These are phyloP conservation scores for Pectinophora gossypiella DNA, from an alignment of 1,140 invertebrate genomes.

Conservation along the genomic window DNA sequence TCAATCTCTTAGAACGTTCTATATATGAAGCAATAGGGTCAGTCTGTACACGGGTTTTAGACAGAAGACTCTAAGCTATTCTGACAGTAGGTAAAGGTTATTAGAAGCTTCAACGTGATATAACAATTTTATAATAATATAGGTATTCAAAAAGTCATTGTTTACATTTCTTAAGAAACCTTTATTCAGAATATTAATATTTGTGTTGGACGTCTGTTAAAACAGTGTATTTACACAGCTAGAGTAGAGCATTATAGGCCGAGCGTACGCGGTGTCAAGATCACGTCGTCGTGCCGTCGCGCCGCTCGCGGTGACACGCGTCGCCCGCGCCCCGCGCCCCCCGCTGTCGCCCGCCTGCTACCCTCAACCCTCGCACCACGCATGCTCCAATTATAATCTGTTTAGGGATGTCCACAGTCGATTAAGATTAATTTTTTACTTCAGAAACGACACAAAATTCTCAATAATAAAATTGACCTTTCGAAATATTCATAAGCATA, in stretches of 20 bases:
- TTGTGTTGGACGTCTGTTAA: slow-evolving; percentile 20
- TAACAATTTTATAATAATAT: too few relatives aligned
- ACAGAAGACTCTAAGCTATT: too few relatives aligned
- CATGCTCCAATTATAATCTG: slow-evolving; percentile 74
- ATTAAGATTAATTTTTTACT: slow-evolving; percentile 28
- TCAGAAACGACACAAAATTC: too few relatives aligned
- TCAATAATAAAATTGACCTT: too few relatives aligned
- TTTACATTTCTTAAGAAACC: not conserved
- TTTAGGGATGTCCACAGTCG: slow-evolving; percentile 68
- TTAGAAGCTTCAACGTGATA: too few relatives aligned
- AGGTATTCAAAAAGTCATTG: too few relatives aligned
- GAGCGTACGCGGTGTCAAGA: slow-evolving; percentile 69
- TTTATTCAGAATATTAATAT: slow-evolving; percentile 1
- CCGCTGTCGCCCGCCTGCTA: slow-evolving; percentile 22
- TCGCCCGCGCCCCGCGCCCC: slow-evolving; percentile 18
- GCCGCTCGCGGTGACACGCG: slow-evolving; percentile 58
- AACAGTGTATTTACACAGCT: slow-evolving; percentile 17
- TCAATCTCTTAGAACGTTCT: not conserved
- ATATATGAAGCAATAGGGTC: too few relatives aligned
- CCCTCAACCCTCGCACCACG: slow-evolving; percentile 63
- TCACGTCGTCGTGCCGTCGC: slow-evolving; percentile 54
- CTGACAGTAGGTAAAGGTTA: too few relatives aligned
- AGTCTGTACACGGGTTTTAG: too few relatives aligned
- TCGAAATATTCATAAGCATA: not conserved
- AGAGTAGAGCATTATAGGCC: slow-evolving; percentile 43